These are phyloP conservation scores for Apocrypta bakeri DNA, from an alignment of 1,140 invertebrate species.

Conservation along the genomic window DNA sequence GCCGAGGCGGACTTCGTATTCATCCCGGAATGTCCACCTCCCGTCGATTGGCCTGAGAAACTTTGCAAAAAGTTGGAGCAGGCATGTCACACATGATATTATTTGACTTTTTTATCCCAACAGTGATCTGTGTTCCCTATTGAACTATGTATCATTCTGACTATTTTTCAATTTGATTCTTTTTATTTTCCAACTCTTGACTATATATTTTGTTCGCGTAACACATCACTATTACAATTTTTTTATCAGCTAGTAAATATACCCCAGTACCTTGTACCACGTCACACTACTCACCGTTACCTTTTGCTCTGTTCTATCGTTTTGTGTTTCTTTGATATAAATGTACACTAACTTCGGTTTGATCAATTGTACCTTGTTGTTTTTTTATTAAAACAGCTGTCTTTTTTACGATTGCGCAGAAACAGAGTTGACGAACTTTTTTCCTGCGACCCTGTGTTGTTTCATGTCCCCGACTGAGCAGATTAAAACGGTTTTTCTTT, in stretches of 20 bases:
- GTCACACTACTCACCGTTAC: too few relatives aligned
- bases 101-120: conserved; percentile 49
- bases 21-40: conserved; percentile 95
- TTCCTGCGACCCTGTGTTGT: neutral
- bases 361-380: neutral
- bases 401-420: too few relatives aligned
- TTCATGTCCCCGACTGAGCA: neutral
- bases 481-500: too few relatives aligned
- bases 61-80: conserved; percentile 93
- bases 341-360: neutral
- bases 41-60: conserved; percentile 91
- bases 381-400: too few relatives aligned
- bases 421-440: neutral
- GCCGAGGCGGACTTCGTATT: conserved; percentile 96
- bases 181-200: too few relatives aligned
- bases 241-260: too few relatives aligned
- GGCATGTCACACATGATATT: conserved; percentile 79
- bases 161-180: too few relatives aligned
- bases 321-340: conserved; percentile 34
- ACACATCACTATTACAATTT: neutral
- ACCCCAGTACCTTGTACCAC: too few relatives aligned
- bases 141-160: neutral
- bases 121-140: neutral
- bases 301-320: neutral
- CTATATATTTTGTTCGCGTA: too few relatives aligned